Conservation (phyloP, 64 coral and sea anemone species). For the Acropora yongei region DNA sequence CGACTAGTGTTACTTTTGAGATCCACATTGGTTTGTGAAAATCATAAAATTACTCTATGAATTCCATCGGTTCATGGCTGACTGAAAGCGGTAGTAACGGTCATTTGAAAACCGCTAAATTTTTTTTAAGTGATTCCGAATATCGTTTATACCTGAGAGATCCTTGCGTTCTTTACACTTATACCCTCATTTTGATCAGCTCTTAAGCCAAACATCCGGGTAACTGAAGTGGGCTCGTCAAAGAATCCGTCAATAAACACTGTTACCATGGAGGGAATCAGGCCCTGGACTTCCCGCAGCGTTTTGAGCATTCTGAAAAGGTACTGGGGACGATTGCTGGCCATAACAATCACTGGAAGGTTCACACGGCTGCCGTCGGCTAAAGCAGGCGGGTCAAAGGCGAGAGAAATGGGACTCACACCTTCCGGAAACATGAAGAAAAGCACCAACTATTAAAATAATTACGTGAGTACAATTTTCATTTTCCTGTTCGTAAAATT, state of each 20-base stretch:
- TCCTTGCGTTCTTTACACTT: conserved; percentile 63
- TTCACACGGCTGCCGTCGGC: conserved; percentile 36
- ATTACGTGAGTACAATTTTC: too few relatives aligned
- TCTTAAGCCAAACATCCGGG: conserved; percentile 58
- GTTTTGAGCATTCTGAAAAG: conserved; percentile 49
- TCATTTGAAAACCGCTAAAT: too few relatives aligned
- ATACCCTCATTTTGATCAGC: conserved; percentile 66
- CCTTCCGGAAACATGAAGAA: conserved; percentile 1
- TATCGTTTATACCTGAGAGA: conserved; percentile 65
- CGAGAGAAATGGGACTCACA: neutral
- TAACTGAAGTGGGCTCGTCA: conserved; percentile 55
- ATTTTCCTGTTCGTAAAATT: too few relatives aligned
- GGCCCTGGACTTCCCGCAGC: conserved; percentile 10
- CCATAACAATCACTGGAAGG: conserved; percentile 54
- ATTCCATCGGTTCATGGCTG: too few relatives aligned
- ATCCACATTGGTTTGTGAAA: too few relatives aligned
- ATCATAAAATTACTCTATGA: too few relatives aligned
- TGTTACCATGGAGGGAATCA: conserved; percentile 52
- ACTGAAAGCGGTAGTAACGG: too few relatives aligned
- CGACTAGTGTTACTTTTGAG: too few relatives aligned
- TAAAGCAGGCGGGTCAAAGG: conserved; percentile 37
- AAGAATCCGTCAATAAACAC: conserved; percentile 63
- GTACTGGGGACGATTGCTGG: conserved; percentile 55
- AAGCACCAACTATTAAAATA: neutral
- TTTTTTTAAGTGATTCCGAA: neutral